Evolutionary conservation across 2,797 vertebrate genomes (phyloP), one percentile per base, ranked within the genome.

Genomic region (Mormyrus proboscirostris): DNA sequence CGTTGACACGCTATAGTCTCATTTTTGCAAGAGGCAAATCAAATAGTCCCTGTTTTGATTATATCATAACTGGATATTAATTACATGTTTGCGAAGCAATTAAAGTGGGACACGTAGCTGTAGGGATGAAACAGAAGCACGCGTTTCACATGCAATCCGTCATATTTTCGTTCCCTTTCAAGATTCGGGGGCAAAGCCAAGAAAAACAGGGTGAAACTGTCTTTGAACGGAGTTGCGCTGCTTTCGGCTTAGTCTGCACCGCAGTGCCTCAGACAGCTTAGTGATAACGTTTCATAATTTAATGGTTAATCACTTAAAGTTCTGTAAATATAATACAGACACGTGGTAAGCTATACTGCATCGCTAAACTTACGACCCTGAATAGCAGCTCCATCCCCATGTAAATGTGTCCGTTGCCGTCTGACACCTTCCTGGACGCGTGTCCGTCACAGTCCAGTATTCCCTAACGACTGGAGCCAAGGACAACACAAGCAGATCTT

Each of bases 1-100:
- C 69, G 6, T 5, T 86, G 47, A 50, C 47, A 86, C 83, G n/a
- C 79, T 25, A 41, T 22, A 22, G 2, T 83, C 38, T 83, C 22
- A 49, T 44, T 83, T 49, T 22, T 22, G 65, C 38, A 83, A 22
- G 38, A 47, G 79, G 22, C n/a, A 50, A 25, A 22, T 25, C 22
- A 10, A 50, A 84, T 47, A n/a, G 16, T 51, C 82, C 10, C 19
- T 51, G 49, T 85, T 50, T 50, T 85, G n/a, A 85, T 53, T 53
- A 33, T 55, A 86, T 3, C 51, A 53, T 16, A 88, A 41, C 44
- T 69, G 59, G 49, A 83, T 33, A 86, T 89, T 57, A 88, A 88
- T 88, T 84, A 65, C 55, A 44, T 62, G 41, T 83, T 62, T 62
- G 59, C 79, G 25, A 76, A 85, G 82, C 86, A 89, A 86, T 89